phyloP scores from a whole-genome alignment of 1,140 invertebrate species.

The Macrotrachela quadricornifera region DNA sequence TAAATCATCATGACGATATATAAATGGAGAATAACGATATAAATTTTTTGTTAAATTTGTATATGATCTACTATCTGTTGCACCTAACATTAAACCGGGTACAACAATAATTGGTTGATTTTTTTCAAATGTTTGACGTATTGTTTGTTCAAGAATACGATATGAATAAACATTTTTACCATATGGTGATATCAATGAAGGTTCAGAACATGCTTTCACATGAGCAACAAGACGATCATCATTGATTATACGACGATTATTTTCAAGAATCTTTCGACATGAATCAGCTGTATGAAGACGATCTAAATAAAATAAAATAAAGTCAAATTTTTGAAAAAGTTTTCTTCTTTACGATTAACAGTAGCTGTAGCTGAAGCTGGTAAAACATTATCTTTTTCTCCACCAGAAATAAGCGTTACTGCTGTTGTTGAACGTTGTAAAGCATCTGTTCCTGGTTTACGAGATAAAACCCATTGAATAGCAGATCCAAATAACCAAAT shows the following conservation, averaged over 20 bases:
- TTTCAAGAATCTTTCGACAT: slow-evolving; percentile 27
- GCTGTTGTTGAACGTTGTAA: slow-evolving; percentile 32
- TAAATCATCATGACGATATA: slow-evolving; percentile 27
- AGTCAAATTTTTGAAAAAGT: neutral
- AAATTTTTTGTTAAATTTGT: slow-evolving; percentile 30
- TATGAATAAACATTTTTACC: slow-evolving; percentile 20
- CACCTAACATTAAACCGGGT: slow-evolving; percentile 21
- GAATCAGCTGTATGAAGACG: neutral
- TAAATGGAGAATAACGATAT: slow-evolving; percentile 35
- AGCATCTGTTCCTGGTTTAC: slow-evolving; percentile 20
- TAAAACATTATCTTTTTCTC: slow-evolving; percentile 36
- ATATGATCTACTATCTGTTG: slow-evolving; percentile 38
- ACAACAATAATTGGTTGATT: too few species aligned
- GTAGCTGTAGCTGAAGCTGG: slow-evolving; percentile 32
- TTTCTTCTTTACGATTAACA: slow-evolving; percentile 33
- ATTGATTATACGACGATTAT: slow-evolving; percentile 31
- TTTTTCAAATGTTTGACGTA: too few species aligned
- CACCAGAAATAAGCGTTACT: slow-evolving; percentile 30
- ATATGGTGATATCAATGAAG: slow-evolving; percentile 32
- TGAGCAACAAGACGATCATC: slow-evolving; percentile 31
- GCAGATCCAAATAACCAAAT: slow-evolving; percentile 36
- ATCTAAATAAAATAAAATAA: neutral
- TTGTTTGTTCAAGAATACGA: slow-evolving; percentile 32
- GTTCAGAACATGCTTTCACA: slow-evolving; percentile 19
- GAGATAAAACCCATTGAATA: slow-evolving; percentile 13